These are phyloP conservation scores for Drosophila auraria DNA, from an alignment of 1,140 invertebrate genomes.

Conservation along the genomic window DNA sequence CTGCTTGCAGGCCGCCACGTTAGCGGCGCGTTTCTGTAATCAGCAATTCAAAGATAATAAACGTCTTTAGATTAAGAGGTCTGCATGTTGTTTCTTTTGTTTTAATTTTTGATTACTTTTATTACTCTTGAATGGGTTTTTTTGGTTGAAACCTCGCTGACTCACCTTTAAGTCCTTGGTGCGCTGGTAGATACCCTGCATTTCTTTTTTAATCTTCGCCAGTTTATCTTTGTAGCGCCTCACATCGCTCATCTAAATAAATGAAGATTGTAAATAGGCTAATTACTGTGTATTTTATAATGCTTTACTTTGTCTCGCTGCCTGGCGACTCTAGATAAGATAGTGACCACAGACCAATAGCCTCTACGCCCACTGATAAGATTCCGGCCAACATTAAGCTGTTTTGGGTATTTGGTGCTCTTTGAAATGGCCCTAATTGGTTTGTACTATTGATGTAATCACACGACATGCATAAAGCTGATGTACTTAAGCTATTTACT, in stretches of 20 bases:
- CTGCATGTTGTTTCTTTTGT: conserved; percentile 22
- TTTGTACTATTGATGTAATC: conserved; percentile 1
- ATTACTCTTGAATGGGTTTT: conserved; percentile 44
- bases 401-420: conserved; percentile 12
- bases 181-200: conserved; percentile 80
- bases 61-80: conserved; percentile 32
- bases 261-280: conserved; percentile 10
- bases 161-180: conserved; percentile 80
- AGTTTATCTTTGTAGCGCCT: conserved; percentile 77
- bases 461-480: not conserved
- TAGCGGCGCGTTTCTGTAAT: conserved; percentile 81
- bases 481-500: not conserved
- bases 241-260: conserved; percentile 73
- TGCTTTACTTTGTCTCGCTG: conserved; percentile 10
- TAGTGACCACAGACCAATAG: conserved; percentile 5
- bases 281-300: conserved; percentile 27
- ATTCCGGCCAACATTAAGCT: conserved; percentile 15
- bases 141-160: conserved; percentile 7
- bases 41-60: conserved; percentile 50
- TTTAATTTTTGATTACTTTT: conserved; percentile 17
- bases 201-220: conserved; percentile 77
- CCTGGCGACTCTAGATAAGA: conserved; percentile 35
- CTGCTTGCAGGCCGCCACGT: conserved; percentile 75
- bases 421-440: conserved; percentile 25
- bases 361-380: conserved; percentile 24